Evolutionary conservation across 2,797 vertebrate genomes (phyloP), one percentile per base, ranked within the genome.

Genomic region (Chelon labrosus): DNA sequence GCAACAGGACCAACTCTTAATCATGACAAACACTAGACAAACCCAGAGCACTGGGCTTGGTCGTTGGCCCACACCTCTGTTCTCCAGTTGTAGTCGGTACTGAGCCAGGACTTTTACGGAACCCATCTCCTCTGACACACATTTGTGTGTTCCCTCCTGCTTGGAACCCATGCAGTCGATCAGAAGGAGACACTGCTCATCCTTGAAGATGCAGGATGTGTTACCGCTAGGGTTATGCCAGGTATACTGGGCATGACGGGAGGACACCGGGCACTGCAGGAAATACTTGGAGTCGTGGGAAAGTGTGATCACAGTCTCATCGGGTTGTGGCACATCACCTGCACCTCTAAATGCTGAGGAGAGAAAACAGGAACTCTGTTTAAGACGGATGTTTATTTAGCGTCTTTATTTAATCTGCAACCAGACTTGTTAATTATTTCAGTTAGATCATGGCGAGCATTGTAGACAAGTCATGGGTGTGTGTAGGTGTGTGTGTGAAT

Each of bases 241-340:
- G 44, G 19, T 70, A 19, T 94, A 93, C 6, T 66, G 2, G 20
- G 95, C 95, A 1, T 94, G 91, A 16, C 14, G 77, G 35, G 94
- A 95, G 0, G 1, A 38, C 7, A 83, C 1, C 0, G 90, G 85
- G 46, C 94, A 95, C 14, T 0, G 2, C 5, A 94, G 77, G 79
- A 83, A 90, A 57, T 78, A 75, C 19, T n/a, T 86, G 16, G 84
- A 83, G 10, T 42, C 0, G 2, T 1, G 0, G 2, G 60, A 12
- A 60, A 83, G 16, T 0, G 0, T 3, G 49, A 84, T 11, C 12
- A 3, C 0, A 0, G 19, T 9, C 1, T 57, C 3, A 1, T n/a
- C 19, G 56, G 4, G 1, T 14, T 0, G 12, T 16, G 0, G 0
- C 0, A 0, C 5, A 7, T 0, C 10, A n/a, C 3, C 1, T 25